Evolutionary conservation across 2,888 invertebrate species (phyloP).

Genomic region (Abrostola tripartita): DNA sequence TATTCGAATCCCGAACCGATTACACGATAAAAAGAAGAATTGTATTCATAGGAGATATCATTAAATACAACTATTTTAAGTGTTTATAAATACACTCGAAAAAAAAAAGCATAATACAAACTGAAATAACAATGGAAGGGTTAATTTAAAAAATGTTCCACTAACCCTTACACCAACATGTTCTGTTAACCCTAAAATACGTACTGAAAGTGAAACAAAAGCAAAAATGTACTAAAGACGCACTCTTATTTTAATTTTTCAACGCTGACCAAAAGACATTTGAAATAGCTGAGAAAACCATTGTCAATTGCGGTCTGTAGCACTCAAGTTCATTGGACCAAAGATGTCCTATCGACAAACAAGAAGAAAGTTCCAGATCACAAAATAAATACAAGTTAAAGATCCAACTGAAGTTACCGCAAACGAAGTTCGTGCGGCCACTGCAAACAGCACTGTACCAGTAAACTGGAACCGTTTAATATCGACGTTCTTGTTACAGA

Average conservation of each 20-base stretch:
- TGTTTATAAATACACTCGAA: too few relatives aligned
- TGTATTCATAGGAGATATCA: too few relatives aligned
- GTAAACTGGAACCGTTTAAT: constrained; percentile 30
- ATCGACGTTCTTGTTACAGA: constrained; percentile 6
- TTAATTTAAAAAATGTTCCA: too few relatives aligned
- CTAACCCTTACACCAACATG: too few relatives aligned
- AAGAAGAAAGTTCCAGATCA: constrained; percentile 20
- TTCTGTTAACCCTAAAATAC: too few relatives aligned
- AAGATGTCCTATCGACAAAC: constrained; percentile 23
- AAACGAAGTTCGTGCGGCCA: constrained; percentile 32
- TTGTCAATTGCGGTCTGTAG: constrained; percentile 6
- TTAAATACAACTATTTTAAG: too few relatives aligned
- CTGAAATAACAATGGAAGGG: too few relatives aligned
- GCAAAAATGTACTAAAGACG: too few relatives aligned
- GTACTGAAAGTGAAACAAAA: too few relatives aligned
- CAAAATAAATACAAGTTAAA: constrained; percentile 40
- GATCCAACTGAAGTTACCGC: constrained; percentile 23
- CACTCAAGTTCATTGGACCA: not conserved
- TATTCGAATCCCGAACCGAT: too few relatives aligned
- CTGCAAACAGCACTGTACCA: constrained; percentile 24
- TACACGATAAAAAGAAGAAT: too few relatives aligned
- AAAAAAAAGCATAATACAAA: too few relatives aligned
- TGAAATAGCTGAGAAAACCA: not conserved
- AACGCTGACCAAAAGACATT: not conserved
- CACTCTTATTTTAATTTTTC: not conserved